Conservation (phyloP, 2,888 invertebrate species). For the Drosophila glabriapex region DNA sequence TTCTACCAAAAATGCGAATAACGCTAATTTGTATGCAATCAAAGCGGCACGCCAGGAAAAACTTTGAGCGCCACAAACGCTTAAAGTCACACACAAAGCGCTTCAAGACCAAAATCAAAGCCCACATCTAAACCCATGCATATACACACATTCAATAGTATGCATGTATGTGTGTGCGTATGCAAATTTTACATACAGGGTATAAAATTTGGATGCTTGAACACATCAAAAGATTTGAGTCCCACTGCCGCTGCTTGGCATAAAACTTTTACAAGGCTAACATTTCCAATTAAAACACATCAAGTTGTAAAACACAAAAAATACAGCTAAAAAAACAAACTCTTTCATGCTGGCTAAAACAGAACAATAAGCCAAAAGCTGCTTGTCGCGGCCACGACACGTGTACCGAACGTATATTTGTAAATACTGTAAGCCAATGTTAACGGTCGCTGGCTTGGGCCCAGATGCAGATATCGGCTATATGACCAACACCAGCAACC, state of each 20-base stretch:
- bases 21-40: slow-evolving; percentile 77
- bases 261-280: slow-evolving; percentile 51
- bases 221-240: slow-evolving; percentile 64
- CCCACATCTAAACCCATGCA: slow-evolving; percentile 20
- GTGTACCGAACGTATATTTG: slow-evolving; percentile 7
- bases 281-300: slow-evolving; percentile 54
- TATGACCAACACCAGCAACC: slow-evolving; percentile 3
- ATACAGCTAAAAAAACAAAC: neutral
- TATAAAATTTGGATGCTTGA: slow-evolving; percentile 24
- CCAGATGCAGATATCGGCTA: slow-evolving; percentile 18
- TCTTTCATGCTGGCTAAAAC: slow-evolving; percentile 40
- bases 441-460: slow-evolving; percentile 21
- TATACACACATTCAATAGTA: neutral
- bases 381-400: slow-evolving; percentile 25
- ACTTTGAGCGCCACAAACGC: slow-evolving; percentile 56
- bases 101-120: slow-evolving; percentile 46
- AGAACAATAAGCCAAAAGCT: slow-evolving; percentile 37
- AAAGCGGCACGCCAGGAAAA: slow-evolving; percentile 65
- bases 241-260: slow-evolving; percentile 20
- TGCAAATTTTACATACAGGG: slow-evolving; percentile 23
- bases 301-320: slow-evolving; percentile 27
- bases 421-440: slow-evolving; percentile 32
- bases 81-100: slow-evolving; percentile 53
- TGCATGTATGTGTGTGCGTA: neutral
- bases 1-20: slow-evolving; percentile 80